Evolutionary conservation across 2,888 invertebrate genomes (phyloP).

Genomic region (Cheilosia impressa): DNA sequence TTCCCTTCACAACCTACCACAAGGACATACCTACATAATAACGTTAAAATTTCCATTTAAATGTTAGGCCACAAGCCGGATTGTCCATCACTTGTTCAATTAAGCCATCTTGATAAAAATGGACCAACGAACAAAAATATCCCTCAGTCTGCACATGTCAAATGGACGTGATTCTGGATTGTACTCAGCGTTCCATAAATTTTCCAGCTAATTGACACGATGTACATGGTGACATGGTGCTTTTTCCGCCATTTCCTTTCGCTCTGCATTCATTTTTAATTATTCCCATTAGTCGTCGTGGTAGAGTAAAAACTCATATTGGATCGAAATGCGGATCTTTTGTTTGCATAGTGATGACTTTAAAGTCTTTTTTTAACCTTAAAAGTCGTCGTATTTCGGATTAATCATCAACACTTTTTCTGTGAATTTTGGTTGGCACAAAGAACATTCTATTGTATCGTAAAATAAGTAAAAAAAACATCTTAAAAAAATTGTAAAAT

Average conservation of each 20-base stretch:
- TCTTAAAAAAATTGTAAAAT: no score
- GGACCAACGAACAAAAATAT: slow-evolving; percentile 1
- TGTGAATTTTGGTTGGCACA: no score
- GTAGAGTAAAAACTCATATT: no score
- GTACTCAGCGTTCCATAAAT: slow-evolving; percentile 19
- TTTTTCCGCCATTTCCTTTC: slow-evolving; percentile 7
- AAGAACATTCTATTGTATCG: no score
- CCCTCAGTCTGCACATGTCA: slow-evolving; percentile 16
- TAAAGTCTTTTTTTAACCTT: no score
- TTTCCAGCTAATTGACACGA: slow-evolving; percentile 52
- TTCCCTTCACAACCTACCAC: slow-evolving; percentile 24
- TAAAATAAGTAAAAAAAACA: no score
- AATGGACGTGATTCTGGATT: slow-evolving; percentile 49
- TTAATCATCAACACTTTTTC: no score
- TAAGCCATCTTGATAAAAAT: slow-evolving; percentile 51
- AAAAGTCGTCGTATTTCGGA: no score
- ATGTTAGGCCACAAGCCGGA: slow-evolving; percentile 45
- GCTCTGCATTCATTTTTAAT: neutral
- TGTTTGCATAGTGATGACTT: no score
- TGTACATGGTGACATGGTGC: slow-evolving; percentile 26
- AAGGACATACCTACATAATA: slow-evolving; percentile 38
- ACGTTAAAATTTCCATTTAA: slow-evolving; percentile 60
- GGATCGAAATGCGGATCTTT: no score
- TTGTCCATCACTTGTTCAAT: slow-evolving; percentile 69
- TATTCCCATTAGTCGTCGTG: neutral